These are phyloP conservation scores for Microplitis deprimator DNA, from an alignment of 2,888 invertebrate species.

Conservation along the genomic window DNA sequence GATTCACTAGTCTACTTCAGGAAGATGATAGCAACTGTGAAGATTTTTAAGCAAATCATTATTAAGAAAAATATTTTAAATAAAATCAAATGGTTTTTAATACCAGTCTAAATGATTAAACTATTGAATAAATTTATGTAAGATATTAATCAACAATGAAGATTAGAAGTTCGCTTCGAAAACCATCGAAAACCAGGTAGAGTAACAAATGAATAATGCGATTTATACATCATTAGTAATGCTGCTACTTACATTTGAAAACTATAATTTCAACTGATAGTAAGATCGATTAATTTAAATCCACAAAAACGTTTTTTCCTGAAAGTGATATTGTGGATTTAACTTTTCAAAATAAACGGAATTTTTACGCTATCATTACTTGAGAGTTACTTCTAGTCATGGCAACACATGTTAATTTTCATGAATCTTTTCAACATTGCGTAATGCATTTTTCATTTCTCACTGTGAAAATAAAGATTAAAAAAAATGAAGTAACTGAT, in stretches of 20 bases:
- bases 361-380: too few relatives aligned
- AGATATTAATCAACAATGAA: conserved; percentile 26
- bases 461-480: too few relatives aligned
- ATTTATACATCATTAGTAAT: not conserved
- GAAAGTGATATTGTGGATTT: too few relatives aligned
- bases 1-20: conserved; percentile 21
- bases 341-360: too few relatives aligned
- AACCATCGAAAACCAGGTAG: conserved; percentile 28
- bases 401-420: too few relatives aligned
- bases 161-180: conserved; percentile 17
- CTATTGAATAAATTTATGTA: not conserved
- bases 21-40: conserved; percentile 32
- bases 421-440: too few relatives aligned
- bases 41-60: conserved; percentile 12
- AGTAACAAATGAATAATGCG: not conserved
- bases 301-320: too few relatives aligned
- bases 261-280: not conserved
- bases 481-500: too few relatives aligned
- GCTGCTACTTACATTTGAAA: too few relatives aligned
- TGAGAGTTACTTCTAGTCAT: too few relatives aligned
- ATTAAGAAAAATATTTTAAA: not conserved
- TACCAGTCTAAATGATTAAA: not conserved
- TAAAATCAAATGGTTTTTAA: not conserved
- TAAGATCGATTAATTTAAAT: not conserved
- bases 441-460: too few relatives aligned